Percentiles rank a stretch among this genome's conserved stretches.
Conservation (phyloP, 2,888 invertebrate genomes). For the Dynastes hyllus region DNA sequence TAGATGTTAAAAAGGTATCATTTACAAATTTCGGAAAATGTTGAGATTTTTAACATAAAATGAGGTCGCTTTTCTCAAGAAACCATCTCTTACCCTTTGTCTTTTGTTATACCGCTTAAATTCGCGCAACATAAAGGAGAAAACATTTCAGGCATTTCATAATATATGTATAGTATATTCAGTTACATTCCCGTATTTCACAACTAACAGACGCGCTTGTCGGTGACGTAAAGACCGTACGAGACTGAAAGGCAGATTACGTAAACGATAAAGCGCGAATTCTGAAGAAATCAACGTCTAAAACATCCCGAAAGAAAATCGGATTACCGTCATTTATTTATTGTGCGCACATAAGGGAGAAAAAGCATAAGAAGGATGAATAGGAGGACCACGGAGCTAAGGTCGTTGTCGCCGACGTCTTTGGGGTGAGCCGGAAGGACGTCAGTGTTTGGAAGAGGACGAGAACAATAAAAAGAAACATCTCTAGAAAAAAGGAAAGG, state of each 20-base stretch:
- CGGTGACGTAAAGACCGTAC: neutral
- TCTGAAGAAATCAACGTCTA: constrained; percentile 33
- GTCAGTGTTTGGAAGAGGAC: constrained; percentile 44
- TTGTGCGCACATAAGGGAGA: neutral
- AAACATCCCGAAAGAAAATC: constrained; percentile 41
- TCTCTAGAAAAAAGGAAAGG: constrained; percentile 37
- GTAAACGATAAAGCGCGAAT: constrained; percentile 35
- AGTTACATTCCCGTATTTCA: neutral
- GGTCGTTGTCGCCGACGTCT: constrained; percentile 29
- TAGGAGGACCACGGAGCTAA: constrained; percentile 4
- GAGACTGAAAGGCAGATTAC: constrained; percentile 19
- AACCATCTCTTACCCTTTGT: no score
- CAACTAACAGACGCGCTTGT: neutral
- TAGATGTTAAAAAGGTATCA: no score
- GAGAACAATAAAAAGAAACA: constrained; percentile 35
- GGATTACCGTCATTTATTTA: constrained; percentile 36
- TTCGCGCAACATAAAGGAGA: no score
- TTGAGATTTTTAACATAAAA: no score
- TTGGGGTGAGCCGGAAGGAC: constrained; percentile 50
- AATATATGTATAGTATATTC: no score
- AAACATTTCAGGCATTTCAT: no score
- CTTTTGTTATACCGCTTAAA: no score
- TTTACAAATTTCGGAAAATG: no score
- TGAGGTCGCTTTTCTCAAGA: no score
- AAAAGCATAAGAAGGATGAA: constrained; percentile 20